A percentile compares a stretch with the other conserved stretches of the same genome.
Evolutionary conservation across 2,113 vertebrate species (phyloP).

Genomic region (Lagopus muta): DNA sequence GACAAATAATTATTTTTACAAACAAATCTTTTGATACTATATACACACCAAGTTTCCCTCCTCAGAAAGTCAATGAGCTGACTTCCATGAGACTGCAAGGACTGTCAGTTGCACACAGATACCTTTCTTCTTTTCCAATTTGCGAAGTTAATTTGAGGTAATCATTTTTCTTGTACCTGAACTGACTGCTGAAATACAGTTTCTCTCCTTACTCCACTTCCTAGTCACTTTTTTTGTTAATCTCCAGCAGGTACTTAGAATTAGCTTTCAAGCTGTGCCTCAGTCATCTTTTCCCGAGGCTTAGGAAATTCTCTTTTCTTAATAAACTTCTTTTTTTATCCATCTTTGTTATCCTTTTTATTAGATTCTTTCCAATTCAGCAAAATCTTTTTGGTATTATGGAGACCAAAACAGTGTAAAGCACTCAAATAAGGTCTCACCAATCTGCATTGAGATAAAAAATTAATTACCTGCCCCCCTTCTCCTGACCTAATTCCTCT

Average conservation of each 20-base stretch:
- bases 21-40: neutral
- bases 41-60: neutral
- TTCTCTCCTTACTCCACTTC: neutral
- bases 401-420: constrained; percentile 11
- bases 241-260: constrained; percentile 68
- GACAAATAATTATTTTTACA: neutral
- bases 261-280: constrained; percentile 57
- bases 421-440: neutral
- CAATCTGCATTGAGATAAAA: constrained; percentile 59
- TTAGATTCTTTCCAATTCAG: constrained; percentile 48
- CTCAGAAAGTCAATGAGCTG: neutral
- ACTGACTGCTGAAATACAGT: constrained; percentile 42
- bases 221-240: constrained; percentile 31
- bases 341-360: constrained; percentile 44
- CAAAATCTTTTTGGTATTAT: constrained; percentile 40
- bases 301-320: constrained; percentile 52
- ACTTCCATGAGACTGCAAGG: neutral
- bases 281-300: constrained; percentile 40
- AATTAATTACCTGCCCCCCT: constrained; percentile 52
- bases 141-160: constrained; percentile 34
- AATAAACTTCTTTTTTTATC: constrained; percentile 16
- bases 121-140: neutral
- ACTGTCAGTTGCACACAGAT: neutral
- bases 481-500: constrained; percentile 66
- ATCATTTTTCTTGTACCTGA: constrained; percentile 47